Conservation (phyloP, 2,888 invertebrate genomes). For the Thumatha senex region DNA sequence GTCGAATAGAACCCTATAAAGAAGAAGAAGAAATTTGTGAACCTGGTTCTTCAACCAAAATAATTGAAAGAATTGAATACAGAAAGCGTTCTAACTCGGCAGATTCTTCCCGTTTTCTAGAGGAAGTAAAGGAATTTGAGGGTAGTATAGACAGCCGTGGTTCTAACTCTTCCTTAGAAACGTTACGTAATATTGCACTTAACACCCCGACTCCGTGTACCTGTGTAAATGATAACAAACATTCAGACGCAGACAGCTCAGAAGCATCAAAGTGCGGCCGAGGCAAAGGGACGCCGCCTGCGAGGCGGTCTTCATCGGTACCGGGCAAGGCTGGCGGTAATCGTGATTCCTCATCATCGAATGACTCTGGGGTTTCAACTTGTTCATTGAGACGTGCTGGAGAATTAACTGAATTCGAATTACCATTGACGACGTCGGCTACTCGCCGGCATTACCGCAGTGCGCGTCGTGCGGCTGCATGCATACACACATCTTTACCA, state of each 20-base stretch:
- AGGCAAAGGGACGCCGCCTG: conserved; percentile 32
- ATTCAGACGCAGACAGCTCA: conserved; percentile 71
- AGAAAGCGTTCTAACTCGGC: conserved; percentile 89
- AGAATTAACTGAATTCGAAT: conserved; percentile 83
- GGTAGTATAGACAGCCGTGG: conserved; percentile 69
- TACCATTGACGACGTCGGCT: conserved; percentile 82
- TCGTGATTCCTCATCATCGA: conserved; percentile 91
- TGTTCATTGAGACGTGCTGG: conserved; percentile 83
- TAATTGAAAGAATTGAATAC: conserved; percentile 44
- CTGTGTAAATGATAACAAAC: conserved; percentile 52
- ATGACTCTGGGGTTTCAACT: conserved; percentile 91
- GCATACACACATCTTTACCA: conserved; percentile 84
- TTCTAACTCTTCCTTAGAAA: conserved; percentile 77
- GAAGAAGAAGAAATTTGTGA: conserved; percentile 16
- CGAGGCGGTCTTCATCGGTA: conserved; percentile 63
- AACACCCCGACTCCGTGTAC: conserved; percentile 65
- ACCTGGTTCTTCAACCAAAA: conserved; percentile 26
- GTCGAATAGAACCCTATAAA: conserved; percentile 8
- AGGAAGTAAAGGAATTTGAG: conserved; percentile 82
- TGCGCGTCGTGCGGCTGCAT: conserved; percentile 82
- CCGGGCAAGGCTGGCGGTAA: conserved; percentile 88
- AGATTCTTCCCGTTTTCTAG: conserved; percentile 88
- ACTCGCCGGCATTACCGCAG: conserved; percentile 81
- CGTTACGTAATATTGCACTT: conserved; percentile 64
- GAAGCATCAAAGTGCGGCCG: conserved; percentile 54